Percentiles rank a stretch among this genome's conserved stretches.
phyloP scores from a whole-genome alignment of 2,797 vertebrate species.

The Liparis tanakae region DNA sequence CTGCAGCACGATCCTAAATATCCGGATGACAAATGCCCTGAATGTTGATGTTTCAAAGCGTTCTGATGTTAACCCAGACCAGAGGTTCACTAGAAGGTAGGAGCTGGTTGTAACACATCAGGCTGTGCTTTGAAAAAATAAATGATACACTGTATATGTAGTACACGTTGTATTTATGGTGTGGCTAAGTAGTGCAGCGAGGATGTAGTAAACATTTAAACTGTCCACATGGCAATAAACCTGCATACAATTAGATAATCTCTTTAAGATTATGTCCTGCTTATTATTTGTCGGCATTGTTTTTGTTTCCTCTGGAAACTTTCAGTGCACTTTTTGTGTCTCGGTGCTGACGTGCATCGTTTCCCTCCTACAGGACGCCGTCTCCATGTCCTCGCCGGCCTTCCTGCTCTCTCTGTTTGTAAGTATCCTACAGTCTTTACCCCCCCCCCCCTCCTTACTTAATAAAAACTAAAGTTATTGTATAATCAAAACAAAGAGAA shows the following conservation, averaged over 20 bases:
- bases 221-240: not conserved
- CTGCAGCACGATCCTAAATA: not conserved
- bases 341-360: conserved; percentile 65
- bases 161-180: not conserved
- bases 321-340: conserved; percentile 58
- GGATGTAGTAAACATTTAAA: not conserved
- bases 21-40: not conserved
- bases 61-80: conserved; percentile 10
- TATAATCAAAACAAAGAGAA: conserved; percentile 1
- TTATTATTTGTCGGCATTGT: not conserved
- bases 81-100: not conserved
- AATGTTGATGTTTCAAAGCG: conserved; percentile 3
- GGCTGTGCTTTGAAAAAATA: conserved; percentile 33
- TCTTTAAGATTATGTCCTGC: conserved; percentile 4
- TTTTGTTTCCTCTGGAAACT: conserved; percentile 20
- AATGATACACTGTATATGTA: not conserved
- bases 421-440: conserved; percentile 77
- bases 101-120: conserved; percentile 3
- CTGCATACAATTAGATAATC: not conserved
- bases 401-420: conserved; percentile 99
- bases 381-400: conserved; percentile 99
- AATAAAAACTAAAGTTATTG: not conserved
- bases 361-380: conserved; percentile 94
- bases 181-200: conserved; percentile 6
- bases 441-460: not conserved